Percentiles rank a stretch among this genome's conserved stretches.
These are phyloP conservation scores for Mimumesa dahlbomi DNA, from an alignment of 2,888 invertebrate genomes.

Conservation along the genomic window DNA sequence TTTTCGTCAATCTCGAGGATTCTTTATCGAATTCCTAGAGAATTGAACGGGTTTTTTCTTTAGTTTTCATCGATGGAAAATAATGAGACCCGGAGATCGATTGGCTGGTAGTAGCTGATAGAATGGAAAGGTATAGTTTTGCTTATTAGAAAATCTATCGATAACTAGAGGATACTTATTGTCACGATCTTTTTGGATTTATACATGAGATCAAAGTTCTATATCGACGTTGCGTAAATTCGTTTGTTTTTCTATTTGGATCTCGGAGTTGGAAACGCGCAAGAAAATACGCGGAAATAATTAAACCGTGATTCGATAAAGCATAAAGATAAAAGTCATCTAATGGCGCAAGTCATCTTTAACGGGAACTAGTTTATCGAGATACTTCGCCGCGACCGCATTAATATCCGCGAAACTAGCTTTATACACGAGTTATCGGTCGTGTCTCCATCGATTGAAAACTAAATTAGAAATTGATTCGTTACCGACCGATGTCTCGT, in stretches of 20 bases:
- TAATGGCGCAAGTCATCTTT: slow-evolving; percentile 65
- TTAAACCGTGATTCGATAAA: slow-evolving; percentile 61
- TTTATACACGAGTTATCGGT: slow-evolving; percentile 38
- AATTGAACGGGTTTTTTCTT: background rate
- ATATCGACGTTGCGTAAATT: no score
- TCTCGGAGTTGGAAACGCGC: background rate
- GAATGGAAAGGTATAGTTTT: background rate
- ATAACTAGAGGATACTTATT: no score
- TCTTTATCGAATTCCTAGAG: background rate
- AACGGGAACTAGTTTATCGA: slow-evolving; percentile 61
- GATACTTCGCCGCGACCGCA: slow-evolving; percentile 44
- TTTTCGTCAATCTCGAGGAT: background rate
- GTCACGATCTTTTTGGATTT: no score
- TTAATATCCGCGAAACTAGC: slow-evolving; percentile 48
- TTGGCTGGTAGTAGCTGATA: background rate
- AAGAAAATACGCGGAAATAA: slow-evolving; percentile 62
- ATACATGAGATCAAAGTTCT: no score
- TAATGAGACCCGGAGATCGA: background rate
- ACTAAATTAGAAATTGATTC: slow-evolving; percentile 42
- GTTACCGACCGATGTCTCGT: slow-evolving; percentile 21
- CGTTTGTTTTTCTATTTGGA: no score
- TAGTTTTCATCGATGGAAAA: background rate
- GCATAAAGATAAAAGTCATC: slow-evolving; percentile 51
- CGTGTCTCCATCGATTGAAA: slow-evolving; percentile 11
- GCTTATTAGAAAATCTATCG: background rate